phyloP scores from a whole-genome alignment of 2,797 vertebrate species.

The Phoebastria nigripes region DNA sequence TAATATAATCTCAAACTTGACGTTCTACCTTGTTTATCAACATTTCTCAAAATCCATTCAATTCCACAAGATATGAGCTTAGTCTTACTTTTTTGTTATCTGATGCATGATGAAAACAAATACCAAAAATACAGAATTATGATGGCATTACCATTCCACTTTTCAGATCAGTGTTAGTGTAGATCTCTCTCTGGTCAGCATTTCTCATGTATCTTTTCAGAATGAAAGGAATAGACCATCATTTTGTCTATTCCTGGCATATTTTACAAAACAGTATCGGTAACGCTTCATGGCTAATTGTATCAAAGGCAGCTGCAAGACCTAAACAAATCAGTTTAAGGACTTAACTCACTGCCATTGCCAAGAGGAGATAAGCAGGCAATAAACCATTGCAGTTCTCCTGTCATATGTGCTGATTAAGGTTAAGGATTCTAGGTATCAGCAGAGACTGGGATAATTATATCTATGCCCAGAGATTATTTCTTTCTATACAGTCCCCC shows the following conservation, averaged over 20 bases:
- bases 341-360: background rate
- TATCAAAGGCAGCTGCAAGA: constrained; percentile 21
- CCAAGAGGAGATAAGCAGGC: background rate
- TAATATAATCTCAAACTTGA: background rate
- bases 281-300: background rate
- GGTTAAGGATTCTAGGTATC: background rate
- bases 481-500: background rate
- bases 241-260: background rate
- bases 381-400: background rate
- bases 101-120: background rate
- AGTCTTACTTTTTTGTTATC: background rate
- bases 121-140: background rate
- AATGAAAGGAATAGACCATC: background rate
- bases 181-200: background rate
- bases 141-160: background rate
- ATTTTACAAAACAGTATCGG: background rate
- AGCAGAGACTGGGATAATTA: background rate
- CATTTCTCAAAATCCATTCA: background rate
- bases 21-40: background rate
- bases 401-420: background rate
- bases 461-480: background rate
- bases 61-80: background rate
- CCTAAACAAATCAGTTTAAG: constrained; percentile 15
- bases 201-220: background rate
- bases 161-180: background rate